Base-by-base conservation (phyloP, 2,797 vertebrate genomes). In the Enteromius unitaeniatus region DNA sequence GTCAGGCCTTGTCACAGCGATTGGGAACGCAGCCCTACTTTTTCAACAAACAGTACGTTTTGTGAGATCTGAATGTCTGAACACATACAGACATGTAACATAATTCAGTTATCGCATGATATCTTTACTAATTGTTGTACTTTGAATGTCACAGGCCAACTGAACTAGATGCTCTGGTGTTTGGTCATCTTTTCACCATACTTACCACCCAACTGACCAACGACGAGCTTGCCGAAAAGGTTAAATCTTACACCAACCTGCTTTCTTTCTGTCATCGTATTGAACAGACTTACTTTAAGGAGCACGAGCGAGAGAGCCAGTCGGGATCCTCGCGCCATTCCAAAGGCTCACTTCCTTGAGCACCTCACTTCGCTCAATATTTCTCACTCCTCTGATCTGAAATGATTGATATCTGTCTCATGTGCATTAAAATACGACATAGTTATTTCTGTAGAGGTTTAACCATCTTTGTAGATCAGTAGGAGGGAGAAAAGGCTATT, bases 181-280 rank as follows among this genome's bases (percentile, higher is more conserved):
- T 99, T 78, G 98, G 98, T 84, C 98, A 99, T 92, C 95, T 99
- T 37, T 99, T 98, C 93, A 99, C 97, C 82, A 98, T 99, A 81
- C 95, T 99, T 55, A 99, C 98, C 86, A 99, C 98, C 82, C 95
- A 96, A 3, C 92, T 99, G 89, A 97, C 95, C 87, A 98, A 92
- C 58, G 94, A 96, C 0, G 97, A 97, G 92, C 95, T 99, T 86
- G 96, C 94, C 0, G 97, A 97, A 91, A 95, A 96, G 91, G 94
- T 99, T 90, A 98, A 97, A 91, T 94, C 94, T 93, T 96, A 96
- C 93, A 95, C 94, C 89, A 99, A 99, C 86, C 96, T 99, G 88
- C 93, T 96, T 88, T 95, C 96, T 26, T 99, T 99, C 90, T 99
- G 97, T 91, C 94, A 96, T 87, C 96, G 97, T 89, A 97, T 99